Conservation (phyloP, 1,140 invertebrate genomes). For the Ctenoplectra terminalis region DNA sequence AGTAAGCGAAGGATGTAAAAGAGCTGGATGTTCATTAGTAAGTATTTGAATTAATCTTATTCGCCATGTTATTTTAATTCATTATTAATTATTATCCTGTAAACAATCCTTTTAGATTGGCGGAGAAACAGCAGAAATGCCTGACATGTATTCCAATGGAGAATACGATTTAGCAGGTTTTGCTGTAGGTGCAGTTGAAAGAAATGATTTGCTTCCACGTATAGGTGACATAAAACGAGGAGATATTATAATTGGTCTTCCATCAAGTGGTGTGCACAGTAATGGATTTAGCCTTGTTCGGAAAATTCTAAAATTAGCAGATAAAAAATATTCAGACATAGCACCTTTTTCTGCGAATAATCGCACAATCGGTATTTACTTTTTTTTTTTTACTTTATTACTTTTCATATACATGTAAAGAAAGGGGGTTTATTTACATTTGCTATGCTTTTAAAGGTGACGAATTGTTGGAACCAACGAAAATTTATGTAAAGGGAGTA, state of each 20-base stretch:
- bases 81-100: neutral
- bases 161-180: constrained; percentile 98
- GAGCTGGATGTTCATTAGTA: constrained; percentile 94
- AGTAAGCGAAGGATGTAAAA: constrained; percentile 93
- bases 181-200: constrained; percentile 95
- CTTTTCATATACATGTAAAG: constrained; percentile 80
- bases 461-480: constrained; percentile 94
- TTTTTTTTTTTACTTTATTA: neutral
- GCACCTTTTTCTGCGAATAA: constrained; percentile 90
- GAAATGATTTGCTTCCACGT: constrained; percentile 88
- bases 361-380: constrained; percentile 84
- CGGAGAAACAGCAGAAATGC: constrained; percentile 98
- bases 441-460: constrained; percentile 85
- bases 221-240: constrained; percentile 88
- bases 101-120: constrained; percentile 83
- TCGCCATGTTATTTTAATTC: too few relatives aligned
- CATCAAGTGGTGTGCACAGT: constrained; percentile 96
- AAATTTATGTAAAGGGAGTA: constrained; percentile 93
- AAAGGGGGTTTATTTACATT: constrained; percentile 81
- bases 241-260: constrained; percentile 93
- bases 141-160: constrained; percentile 93
- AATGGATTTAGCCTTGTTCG: constrained; percentile 98
- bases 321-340: constrained; percentile 86
- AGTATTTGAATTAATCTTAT: too few relatives aligned
- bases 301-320: constrained; percentile 89